Conservation (phyloP, 2,113 vertebrate species). For the Lutjanus erythropterus region DNA sequence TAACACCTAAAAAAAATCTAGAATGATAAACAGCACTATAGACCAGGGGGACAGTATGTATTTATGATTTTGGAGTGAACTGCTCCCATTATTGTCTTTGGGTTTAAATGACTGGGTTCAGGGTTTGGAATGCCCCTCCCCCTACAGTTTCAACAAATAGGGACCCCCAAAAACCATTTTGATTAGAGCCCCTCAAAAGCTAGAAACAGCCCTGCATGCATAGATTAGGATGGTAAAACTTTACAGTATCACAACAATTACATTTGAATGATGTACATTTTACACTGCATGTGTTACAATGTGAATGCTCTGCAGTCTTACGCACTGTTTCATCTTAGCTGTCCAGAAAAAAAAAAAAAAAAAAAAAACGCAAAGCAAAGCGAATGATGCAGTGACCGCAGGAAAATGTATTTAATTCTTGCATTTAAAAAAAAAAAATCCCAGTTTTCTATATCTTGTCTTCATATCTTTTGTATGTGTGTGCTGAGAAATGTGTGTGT, state of each 20-base stretch:
- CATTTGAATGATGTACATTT: background rate
- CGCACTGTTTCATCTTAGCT: background rate
- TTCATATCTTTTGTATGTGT: slow-evolving; percentile 7
- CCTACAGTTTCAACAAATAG: no score
- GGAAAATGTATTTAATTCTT: background rate
- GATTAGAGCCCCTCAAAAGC: no score
- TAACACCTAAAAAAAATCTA: no score
- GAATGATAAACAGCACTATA: no score
- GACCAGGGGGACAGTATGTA: no score
- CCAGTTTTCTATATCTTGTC: background rate
- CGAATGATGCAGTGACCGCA: background rate
- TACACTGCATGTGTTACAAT: background rate
- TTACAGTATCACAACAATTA: background rate
- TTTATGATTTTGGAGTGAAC: no score
- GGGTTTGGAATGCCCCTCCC: no score
- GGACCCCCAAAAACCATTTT: no score
- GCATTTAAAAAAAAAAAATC: background rate
- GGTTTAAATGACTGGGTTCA: no score
- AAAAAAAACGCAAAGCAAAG: background rate
- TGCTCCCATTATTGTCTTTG: no score
- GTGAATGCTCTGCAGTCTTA: background rate
- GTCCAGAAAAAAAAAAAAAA: background rate
- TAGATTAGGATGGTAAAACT: background rate
- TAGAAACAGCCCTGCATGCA: no score
- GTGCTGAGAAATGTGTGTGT: slow-evolving; percentile 33